A percentile compares a stretch with the other conserved stretches of the same genome.
These are phyloP conservation scores for Lysandra coridon DNA, from an alignment of 2,888 invertebrate genomes.

Conservation along the genomic window DNA sequence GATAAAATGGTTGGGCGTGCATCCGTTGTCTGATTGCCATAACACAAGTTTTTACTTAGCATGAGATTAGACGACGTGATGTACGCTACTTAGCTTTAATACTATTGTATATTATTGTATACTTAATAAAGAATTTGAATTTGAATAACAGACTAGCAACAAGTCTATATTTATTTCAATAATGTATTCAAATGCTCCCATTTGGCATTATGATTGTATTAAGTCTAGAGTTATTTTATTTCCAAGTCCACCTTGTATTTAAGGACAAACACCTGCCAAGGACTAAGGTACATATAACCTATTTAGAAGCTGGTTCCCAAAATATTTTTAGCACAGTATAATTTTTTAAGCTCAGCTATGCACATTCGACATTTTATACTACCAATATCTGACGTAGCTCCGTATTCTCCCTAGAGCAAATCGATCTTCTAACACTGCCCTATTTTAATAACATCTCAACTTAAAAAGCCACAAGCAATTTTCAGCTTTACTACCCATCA, in stretches of 20 bases:
- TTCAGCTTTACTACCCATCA: conserved; percentile 39
- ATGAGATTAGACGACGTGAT: too few species aligned
- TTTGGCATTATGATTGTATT: background rate
- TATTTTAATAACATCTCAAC: conserved; percentile 52
- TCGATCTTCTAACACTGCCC: conserved; percentile 59
- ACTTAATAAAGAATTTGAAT: too few species aligned
- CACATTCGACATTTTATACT: conserved; percentile 48
- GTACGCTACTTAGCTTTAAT: too few species aligned
- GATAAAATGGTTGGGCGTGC: too few species aligned
- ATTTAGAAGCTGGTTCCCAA: background rate
- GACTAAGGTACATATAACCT: background rate
- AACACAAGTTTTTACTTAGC: too few species aligned
- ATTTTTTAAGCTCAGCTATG: background rate
- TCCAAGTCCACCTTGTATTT: background rate
- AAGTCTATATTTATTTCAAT: too few species aligned
- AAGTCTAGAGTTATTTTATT: background rate
- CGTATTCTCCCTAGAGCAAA: conserved; percentile 69
- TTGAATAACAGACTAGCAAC: too few species aligned
- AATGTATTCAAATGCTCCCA: background rate
- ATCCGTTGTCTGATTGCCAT: too few species aligned
- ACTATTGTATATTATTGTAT: too few species aligned
- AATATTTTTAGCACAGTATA: background rate
- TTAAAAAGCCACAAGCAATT: conserved; percentile 45
- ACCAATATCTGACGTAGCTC: conserved; percentile 55
- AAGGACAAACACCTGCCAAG: background rate